Evolutionary conservation across 2,888 invertebrate species (phyloP).

Genomic region (Oxystoma pomonae): DNA sequence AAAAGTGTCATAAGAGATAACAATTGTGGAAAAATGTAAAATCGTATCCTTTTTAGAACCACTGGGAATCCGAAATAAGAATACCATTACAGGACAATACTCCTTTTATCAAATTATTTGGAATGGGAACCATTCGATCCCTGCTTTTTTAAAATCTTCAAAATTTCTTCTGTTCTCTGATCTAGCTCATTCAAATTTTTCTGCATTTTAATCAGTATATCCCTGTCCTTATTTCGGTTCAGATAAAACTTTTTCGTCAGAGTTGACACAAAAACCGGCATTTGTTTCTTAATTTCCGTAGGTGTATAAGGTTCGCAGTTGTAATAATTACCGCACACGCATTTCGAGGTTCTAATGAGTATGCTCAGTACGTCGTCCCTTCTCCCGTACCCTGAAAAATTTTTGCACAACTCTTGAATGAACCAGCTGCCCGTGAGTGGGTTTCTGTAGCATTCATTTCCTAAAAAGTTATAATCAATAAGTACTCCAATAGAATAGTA

Average conservation of each 20-base stretch:
- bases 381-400: conserved; percentile 37
- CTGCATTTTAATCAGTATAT: conserved; percentile 16
- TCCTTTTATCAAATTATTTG: too few species aligned
- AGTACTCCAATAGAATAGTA: too few species aligned
- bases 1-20: too few species aligned
- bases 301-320: not conserved
- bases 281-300: conserved; percentile 32
- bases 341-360: conserved; percentile 39
- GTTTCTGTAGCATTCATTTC: conserved; percentile 33
- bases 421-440: conserved; percentile 40
- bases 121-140: too few species aligned
- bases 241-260: conserved; percentile 40
- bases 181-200: conserved; percentile 6
- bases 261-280: conserved; percentile 41
- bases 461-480: too few species aligned
- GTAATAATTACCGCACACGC: conserved; percentile 38
- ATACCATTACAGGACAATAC: too few species aligned
- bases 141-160: conserved; percentile 1
- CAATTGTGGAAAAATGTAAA: too few species aligned
- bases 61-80: too few species aligned
- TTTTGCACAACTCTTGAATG: conserved; percentile 42
- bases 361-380: conserved; percentile 41
- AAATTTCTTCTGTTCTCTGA: not conserved
- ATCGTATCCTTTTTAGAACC: too few species aligned
- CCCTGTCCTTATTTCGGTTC: conserved; percentile 38